These are phyloP conservation scores for Sardina pilchardus DNA, from an alignment of 2,113 vertebrate species.

Conservation along the genomic window DNA sequence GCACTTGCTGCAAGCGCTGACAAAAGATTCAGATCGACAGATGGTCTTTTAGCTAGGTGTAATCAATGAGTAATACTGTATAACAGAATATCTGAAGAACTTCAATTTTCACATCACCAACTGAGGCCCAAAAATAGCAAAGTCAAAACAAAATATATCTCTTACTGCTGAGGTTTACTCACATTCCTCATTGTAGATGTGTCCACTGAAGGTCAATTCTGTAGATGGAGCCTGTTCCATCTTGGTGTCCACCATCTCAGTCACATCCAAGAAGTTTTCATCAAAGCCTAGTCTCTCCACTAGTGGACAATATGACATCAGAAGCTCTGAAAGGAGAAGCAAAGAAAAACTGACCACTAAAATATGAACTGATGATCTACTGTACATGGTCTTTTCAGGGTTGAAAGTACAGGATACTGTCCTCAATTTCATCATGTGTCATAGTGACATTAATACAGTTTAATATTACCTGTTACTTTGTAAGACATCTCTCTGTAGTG, in stretches of 20 bases:
- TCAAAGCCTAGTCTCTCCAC: conserved; percentile 92
- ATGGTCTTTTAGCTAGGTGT: background rate
- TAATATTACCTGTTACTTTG: conserved; percentile 82
- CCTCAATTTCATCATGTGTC: no score
- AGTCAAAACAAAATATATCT: background rate
- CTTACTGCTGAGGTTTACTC: conserved; percentile 47
- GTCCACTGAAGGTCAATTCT: conserved; percentile 68
- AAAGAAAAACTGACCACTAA: background rate
- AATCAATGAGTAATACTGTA: background rate
- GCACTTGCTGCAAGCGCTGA: background rate
- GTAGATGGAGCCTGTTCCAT: conserved; percentile 49
- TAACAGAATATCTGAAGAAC: background rate
- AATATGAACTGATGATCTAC: background rate
- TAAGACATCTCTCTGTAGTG: conserved; percentile 87
- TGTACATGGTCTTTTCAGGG: no score
- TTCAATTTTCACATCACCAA: background rate
- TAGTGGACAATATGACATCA: conserved; percentile 80
- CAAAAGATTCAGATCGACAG: background rate
- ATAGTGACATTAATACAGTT: background rate
- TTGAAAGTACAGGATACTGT: no score
- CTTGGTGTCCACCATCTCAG: conserved; percentile 77
- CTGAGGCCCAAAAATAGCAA: background rate
- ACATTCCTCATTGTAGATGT: conserved; percentile 78
- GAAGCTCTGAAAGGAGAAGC: conserved; percentile 71
- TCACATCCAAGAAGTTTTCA: conserved; percentile 90